A percentile compares a stretch with the other conserved stretches of the same genome.
phyloP scores from a whole-genome alignment of 2,888 invertebrate species.

The Sarcophaga rosellei region DNA sequence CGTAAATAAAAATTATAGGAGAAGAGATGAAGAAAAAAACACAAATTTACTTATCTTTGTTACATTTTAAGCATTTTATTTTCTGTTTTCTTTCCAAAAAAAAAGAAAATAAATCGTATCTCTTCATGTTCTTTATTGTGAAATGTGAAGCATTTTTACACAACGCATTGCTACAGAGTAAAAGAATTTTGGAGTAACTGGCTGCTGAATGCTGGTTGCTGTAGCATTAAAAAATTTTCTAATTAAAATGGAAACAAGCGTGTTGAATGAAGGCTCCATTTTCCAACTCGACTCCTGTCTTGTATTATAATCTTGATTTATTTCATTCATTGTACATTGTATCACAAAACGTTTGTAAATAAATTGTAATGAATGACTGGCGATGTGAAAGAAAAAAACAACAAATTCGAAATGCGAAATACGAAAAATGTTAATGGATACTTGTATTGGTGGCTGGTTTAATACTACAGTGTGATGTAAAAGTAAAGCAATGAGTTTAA shows the following conservation, averaged over 20 bases:
- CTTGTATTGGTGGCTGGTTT: background rate
- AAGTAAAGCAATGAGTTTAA: background rate
- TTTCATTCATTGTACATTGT: conserved; percentile 71
- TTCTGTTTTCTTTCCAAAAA: background rate
- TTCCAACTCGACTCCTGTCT: conserved; percentile 70
- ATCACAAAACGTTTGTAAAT: conserved; percentile 52
- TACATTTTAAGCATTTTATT: conserved; percentile 15
- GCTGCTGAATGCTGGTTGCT: conserved; percentile 12
- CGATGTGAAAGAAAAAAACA: conserved; percentile 5
- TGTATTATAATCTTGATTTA: conserved; percentile 74
- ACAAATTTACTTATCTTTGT: conserved; percentile 14
- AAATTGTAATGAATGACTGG: conserved; percentile 36
- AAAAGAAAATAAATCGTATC: background rate
- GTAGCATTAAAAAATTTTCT: conserved; percentile 69
- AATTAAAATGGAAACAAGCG: conserved; percentile 72
- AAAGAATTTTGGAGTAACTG: background rate
- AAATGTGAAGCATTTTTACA: conserved; percentile 29
- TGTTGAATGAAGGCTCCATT: conserved; percentile 69
- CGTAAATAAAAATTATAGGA: conserved; percentile 35
- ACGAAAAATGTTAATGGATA: background rate
- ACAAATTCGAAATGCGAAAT: background rate
- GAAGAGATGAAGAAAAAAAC: conserved; percentile 1
- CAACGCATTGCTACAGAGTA: background rate
- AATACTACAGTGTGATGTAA: background rate
- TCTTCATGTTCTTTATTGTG: background rate